A percentile compares a stretch with the other conserved stretches of the same genome.
Evolutionary conservation across 2,113 vertebrate species (phyloP).

Genomic region (Aythya baeri): DNA sequence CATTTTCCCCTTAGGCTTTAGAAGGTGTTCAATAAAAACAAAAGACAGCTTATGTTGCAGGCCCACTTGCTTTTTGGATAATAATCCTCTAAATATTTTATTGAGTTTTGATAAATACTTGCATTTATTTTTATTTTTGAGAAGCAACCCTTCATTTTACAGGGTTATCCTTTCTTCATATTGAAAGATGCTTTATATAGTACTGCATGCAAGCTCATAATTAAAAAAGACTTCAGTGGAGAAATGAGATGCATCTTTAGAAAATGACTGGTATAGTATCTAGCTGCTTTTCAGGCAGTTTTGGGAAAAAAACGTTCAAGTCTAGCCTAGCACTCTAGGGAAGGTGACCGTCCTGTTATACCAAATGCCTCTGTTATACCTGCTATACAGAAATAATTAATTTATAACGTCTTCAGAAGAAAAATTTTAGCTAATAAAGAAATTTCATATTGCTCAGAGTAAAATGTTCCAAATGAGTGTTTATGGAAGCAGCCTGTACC

Average conservation of each 20-base stretch:
- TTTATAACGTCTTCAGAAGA: background rate
- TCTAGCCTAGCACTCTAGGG: background rate
- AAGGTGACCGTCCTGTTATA: background rate
- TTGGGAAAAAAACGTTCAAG: background rate
- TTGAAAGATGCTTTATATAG: background rate
- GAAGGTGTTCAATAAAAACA: background rate
- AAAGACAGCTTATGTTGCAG: background rate
- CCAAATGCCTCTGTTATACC: background rate
- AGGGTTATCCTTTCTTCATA: background rate
- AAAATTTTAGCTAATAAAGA: background rate
- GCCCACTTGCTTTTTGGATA: background rate
- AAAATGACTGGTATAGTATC: background rate
- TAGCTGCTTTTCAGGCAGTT: background rate
- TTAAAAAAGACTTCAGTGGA: background rate
- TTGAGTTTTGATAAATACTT: background rate
- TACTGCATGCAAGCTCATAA: background rate
- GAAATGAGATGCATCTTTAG: background rate
- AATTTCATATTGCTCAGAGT: background rate
- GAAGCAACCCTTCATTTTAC: background rate
- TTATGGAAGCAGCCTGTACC: background rate
- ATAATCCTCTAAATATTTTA: background rate
- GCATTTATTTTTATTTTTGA: background rate
- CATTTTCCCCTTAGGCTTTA: background rate
- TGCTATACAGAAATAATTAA: background rate
- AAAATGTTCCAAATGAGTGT: background rate